Evolutionary conservation across 2,888 invertebrate genomes (phyloP), one percentile per base, ranked within the genome.

Genomic region (Pandemis cinnamomeana): DNA sequence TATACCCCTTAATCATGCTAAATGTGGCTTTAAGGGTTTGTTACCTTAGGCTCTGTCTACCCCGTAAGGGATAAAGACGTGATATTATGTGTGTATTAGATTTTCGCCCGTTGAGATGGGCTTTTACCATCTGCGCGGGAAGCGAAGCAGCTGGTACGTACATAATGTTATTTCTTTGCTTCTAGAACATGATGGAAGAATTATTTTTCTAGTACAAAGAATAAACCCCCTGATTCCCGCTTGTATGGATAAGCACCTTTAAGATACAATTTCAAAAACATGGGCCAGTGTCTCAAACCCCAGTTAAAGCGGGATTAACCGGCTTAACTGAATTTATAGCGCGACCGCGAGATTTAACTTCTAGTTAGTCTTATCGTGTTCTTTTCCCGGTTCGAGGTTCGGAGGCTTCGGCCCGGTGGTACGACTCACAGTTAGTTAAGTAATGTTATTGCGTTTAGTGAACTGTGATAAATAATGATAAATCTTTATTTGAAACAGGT

Each of bases 241-340:
- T 15, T 60, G 69, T 66, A 60, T 70, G 61, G 73, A 74, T 74
- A 74, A 74, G 70, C 70, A 73, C 74, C 71, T 74, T 74, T 74
- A 71, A 71, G 74, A 74, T 61, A 74, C 74, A 74, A 74, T 74
- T 74, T 74, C 66, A 74, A 74, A 74, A 74, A 74, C 74, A 74
- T 55, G 74, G 74, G 71, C 74, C 74, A 61, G 74, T 74, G 67
- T 60, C 71, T 60, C 74, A 15, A 61, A 53, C 46, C 66, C 62
- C 71, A 67, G 74, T 74, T 74, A 74, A 80, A 75, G 77, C 63
- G 72, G 79, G 80, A 78, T 82, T 79, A 78, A 78, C 75, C 75
- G 80, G 82, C 76, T 83, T 83, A 83, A 80, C 67, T 78, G 76
- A 71, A 74, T 74, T 74, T 74, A 74, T 77, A 76, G 72, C 77